Base-by-base conservation (phyloP, 2,888 invertebrate species). In the Carpatolechia fugitivella region DNA sequence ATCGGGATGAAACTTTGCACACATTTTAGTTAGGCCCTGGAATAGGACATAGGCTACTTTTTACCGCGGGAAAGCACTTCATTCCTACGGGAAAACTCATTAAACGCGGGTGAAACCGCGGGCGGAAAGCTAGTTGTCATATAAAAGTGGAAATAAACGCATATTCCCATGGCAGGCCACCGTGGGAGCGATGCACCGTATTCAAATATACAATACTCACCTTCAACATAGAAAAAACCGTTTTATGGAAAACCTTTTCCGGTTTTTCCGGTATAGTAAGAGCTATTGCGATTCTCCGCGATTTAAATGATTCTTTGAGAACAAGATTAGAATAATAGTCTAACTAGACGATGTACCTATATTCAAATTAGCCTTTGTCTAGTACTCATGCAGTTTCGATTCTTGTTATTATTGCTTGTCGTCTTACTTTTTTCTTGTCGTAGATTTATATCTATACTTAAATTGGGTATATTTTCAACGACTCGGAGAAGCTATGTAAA, bases 251-350 rank as follows among this genome's bases (percentile, higher is more conserved):
- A 79, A 79, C 74, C 80, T 78, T 68, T 83, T 83, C 86, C 85
- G 75, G 89, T 88, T 89, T 86, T 87, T 86, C 87, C 86, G 82
- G 87, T 84, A 79, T 62, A 68, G 75, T 82, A 76, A 77, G 76
- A 76, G 68, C 62, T 64, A 68, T 66, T 66, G 68, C 69, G 65
- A 65, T 65, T 63, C 63, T 63, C 56, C 57, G 60, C 59, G 63
- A 78, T 78, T 79, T 74, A 76, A 77, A 73, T 68, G 64, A 69
- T 64, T 70, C 67, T 66, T 62, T 60, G 72, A 73, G 77, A 81
- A 84, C 80, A 64, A 74, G 76, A 80, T 80, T 75, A 75, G 72
- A 76, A 78, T 81, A 80, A 83, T 82, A 76, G 69, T 72, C 49
- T 60, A 56, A 56, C 59, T 61, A 58, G 58, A 66, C 66, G 62